Base-by-base conservation (phyloP, 2,797 vertebrate genomes). In the Myotis findleyi region DNA sequence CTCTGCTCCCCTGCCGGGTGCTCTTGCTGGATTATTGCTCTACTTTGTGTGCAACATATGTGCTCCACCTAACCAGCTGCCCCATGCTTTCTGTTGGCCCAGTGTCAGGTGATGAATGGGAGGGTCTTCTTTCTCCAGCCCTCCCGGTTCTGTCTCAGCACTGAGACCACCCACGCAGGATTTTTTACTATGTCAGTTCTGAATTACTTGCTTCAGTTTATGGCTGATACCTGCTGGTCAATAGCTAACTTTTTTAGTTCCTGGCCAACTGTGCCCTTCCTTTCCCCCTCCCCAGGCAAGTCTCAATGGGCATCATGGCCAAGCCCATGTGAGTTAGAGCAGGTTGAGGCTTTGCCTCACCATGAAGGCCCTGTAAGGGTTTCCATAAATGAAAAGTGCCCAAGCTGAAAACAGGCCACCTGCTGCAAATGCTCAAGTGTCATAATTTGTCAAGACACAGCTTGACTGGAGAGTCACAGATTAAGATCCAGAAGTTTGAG, bases 401-500 rank as follows among this genome's bases (percentile, higher is more conserved):
- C 38, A 25, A 2, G 16, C 23, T 51, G 51, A 68, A 94, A 92
- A 86, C 3, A 93, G 33, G 59, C 36, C 18, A 44, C 27, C 21
- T 75, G 5, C 44, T 20, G 12, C 57, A 71, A 79, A 75, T 23
- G 30, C 33, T 16, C 57, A 53, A 53, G 12, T 25, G 57, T 85
- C 73, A 62, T 44, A 33, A 27, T 89, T 79, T 86, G 36, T 91
- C n/a, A 77, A 93, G 41, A 81, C 53, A 55, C 7, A 77, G 47
- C 33, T 49, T 94, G 27, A 81, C 76, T 69, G 36, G 38, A 80
- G 49, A 69, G 77, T 85, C 49, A 59, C 53, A 73, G 73, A 69
- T 47, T 66, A 90, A 71, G 30, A 93, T 72, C 64, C 64, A 77
- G 21, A 81, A 68, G 16, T 80, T 62, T 94, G 33, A 72, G n/a